phyloP scores from a whole-genome alignment of 2,888 invertebrate species.

The Andrena praecox region DNA sequence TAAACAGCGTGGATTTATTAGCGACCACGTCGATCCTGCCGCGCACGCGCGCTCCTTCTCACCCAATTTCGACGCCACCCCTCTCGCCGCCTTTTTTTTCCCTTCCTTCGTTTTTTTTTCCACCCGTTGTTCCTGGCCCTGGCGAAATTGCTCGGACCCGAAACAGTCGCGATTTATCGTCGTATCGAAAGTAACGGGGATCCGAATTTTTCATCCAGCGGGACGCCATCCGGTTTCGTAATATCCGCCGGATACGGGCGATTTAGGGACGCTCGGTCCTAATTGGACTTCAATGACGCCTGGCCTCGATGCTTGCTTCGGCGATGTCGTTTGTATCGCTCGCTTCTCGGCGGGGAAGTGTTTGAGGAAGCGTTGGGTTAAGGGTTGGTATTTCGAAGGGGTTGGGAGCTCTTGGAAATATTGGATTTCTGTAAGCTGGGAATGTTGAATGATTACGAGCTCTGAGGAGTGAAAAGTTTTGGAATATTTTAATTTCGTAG shows the following conservation, averaged over 20 bases:
- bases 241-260: slow-evolving; percentile 21
- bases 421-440: not conserved
- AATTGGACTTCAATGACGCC: slow-evolving; percentile 28
- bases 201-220: slow-evolving; percentile 44
- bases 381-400: too few species aligned
- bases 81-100: not conserved
- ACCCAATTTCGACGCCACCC: slow-evolving; percentile 24
- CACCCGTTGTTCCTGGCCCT: slow-evolving; percentile 16
- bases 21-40: slow-evolving; percentile 15
- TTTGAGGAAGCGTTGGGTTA: not conserved
- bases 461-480: too few species aligned
- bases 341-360: not conserved
- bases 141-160: slow-evolving; percentile 40
- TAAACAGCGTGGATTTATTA: slow-evolving; percentile 55
- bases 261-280: slow-evolving; percentile 41
- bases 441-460: not conserved
- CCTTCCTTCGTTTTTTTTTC: not conserved
- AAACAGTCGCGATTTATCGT: slow-evolving; percentile 48
- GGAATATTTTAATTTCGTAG: not conserved
- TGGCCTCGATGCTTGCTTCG: slow-evolving; percentile 1
- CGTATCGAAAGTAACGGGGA: slow-evolving; percentile 45
- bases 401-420: too few species aligned
- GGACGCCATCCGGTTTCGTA: not conserved
- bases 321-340: not conserved
- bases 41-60: not conserved